Conservation (phyloP, 2,113 vertebrate genomes). For the Hydrolagus affinis region DNA sequence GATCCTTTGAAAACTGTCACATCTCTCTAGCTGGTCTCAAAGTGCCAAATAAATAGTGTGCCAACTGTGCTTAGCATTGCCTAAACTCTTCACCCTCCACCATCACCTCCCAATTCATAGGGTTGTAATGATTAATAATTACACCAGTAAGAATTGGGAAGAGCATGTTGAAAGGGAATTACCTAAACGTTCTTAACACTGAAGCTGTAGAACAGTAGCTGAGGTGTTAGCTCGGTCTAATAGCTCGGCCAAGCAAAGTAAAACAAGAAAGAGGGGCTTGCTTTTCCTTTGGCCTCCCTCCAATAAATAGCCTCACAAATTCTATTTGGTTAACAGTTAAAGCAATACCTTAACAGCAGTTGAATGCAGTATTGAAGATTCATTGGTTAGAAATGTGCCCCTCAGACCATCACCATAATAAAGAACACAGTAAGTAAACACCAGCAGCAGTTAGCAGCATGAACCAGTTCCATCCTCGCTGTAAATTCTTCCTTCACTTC, state of each 20-base stretch:
- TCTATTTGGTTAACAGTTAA: slow-evolving; percentile 69
- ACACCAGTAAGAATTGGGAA: background rate
- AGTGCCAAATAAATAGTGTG: no score
- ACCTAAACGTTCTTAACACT: background rate
- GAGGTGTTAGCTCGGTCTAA: background rate
- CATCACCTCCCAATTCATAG: no score
- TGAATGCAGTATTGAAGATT: slow-evolving; percentile 41
- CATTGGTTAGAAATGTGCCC: slow-evolving; percentile 40
- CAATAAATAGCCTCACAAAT: slow-evolving; percentile 64
- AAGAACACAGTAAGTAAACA: slow-evolving; percentile 38
- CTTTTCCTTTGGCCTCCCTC: background rate
- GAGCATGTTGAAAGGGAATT: background rate
- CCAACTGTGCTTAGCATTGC: no score
- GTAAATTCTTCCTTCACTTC: slow-evolving; percentile 46
- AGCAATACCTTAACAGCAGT: slow-evolving; percentile 49
- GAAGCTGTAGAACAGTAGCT: background rate
- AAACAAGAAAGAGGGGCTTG: background rate
- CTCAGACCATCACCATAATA: slow-evolving; percentile 36
- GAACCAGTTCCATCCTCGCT: slow-evolving; percentile 38
- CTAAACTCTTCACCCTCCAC: no score
- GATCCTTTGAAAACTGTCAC: no score
- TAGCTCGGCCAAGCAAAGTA: background rate
- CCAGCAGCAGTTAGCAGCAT: slow-evolving; percentile 43
- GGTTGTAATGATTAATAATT: no score
- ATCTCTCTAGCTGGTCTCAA: no score